Evolutionary conservation across 2,888 invertebrate genomes (phyloP), one percentile per base, ranked within the genome.

Genomic region (Ptychoptera contaminata): DNA sequence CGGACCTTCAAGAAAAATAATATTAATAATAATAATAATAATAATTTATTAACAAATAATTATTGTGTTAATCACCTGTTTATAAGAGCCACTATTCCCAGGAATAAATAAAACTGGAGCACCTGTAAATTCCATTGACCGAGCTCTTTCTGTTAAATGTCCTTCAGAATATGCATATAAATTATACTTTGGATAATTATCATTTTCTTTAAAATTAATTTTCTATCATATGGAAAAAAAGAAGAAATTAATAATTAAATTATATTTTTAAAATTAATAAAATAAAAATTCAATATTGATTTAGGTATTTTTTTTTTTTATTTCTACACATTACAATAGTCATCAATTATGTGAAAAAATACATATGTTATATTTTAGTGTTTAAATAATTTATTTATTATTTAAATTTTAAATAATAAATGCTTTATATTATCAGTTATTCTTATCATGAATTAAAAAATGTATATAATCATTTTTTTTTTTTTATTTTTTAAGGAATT

Each of bases 71-170:
- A 37, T 44, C 46, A 58, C 86, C 76, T 92, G 93, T 67, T 84
- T 87, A 57, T 84, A 79, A 37, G 93, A 94, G 0, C 96, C 97
- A 38, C 83, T 83, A 68, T 93, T 96, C 10, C 97, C 97, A 12
- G 94, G 96, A 46, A 97, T 73, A 67, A 91, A 97, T 41, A 97
- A 70, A 0, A 97, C 87, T 7, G 97, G 96, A 40, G 93, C 82
- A 1, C 96, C 96, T 57, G 74, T 74, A 65, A 87, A 87, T 58
- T 76, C 71, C 73, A 78, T 78, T 57, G 74, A 74, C 50, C 83
- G 68, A 1, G 80, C 73, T 54, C 70, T 74, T 54, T 82, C 75
- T 1, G 81, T 80, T 42, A 75, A 68, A 51, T 74, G 67, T 15
- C 93, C 94, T 70, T 96, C 96, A 48, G 88, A 87, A 60, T 96